Evolutionary conservation across 2,113 vertebrate species (phyloP), one percentile per base, ranked within the genome.

Genomic region (Actenoides lindsayi): DNA sequence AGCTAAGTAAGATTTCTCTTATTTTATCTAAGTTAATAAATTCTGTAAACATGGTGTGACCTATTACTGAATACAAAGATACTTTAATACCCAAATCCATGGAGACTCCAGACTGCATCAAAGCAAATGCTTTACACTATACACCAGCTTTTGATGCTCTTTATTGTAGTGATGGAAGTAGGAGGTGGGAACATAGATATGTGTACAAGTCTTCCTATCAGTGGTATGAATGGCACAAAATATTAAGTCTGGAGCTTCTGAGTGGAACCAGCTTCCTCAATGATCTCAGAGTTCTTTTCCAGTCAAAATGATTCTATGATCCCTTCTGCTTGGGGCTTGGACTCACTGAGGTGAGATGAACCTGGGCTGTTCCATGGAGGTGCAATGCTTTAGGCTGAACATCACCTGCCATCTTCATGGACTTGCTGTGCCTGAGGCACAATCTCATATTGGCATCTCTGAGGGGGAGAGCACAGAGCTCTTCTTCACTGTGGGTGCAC

Each of bases 11-110:
- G 70, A 79, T 93, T 93, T 63, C 15, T 33, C 42, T 42, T 46
- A 16, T 81, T 91, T 84, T 62, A 44, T 39, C 65, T 70, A 50
- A 79, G 81, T 78, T 75, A 82, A 84, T 82, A 87, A 84, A 84
- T 79, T 33, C 56, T 25, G 70, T 74, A 92, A 79, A 76, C 27
- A 11, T 4, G 5, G 31, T 71, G 74, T 79, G 92, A 89, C n/a
- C 57, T 82, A 27, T 85, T 73, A 42, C 14, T 35, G 73, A 65
- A 83, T 89, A 41, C 8, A 5, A 24, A 53, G 48, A 68, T 27
- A 24, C 15, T 79, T 64, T 84, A 67, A 53, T 41, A 60, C 19
- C 42, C 33, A 73, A 68, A 84, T 84, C 69, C 3, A 0, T 9
- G 44, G 69, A 21, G 33, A 50, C 19, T 87, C 73, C 44, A 74